phyloP scores from a whole-genome alignment of 1,140 invertebrate species.

The Penaeus indicus region DNA sequence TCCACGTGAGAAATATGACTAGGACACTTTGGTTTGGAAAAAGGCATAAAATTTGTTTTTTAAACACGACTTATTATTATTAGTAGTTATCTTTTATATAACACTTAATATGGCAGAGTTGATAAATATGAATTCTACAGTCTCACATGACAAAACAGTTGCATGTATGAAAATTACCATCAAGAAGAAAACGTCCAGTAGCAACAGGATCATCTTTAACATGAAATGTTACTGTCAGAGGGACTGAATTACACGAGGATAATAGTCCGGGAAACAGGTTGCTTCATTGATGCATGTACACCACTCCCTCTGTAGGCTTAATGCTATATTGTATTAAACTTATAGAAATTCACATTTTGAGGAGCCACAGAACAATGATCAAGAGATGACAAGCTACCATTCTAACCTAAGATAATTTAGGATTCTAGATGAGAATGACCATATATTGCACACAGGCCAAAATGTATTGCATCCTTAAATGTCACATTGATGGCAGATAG shows the following conservation, averaged over 20 bases:
- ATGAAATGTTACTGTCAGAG: conserved; percentile 57
- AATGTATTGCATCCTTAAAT: conserved; percentile 63
- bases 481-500: conserved; percentile 62
- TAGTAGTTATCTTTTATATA: conserved; percentile 64
- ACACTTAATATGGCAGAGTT: conserved; percentile 65
- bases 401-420: conserved; percentile 63
- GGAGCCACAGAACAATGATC: conserved; percentile 64
- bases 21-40: conserved; percentile 65
- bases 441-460: conserved; percentile 64
- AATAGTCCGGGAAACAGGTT: conserved; percentile 55
- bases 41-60: conserved; percentile 64
- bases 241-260: conserved; percentile 63
- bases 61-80: conserved; percentile 61
- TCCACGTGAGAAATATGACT: conserved; percentile 62
- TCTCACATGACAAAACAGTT: conserved; percentile 64
- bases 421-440: conserved; percentile 62
- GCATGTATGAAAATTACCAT: conserved; percentile 65
- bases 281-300: conserved; percentile 56
- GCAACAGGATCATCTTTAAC: conserved; percentile 62
- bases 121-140: conserved; percentile 63
- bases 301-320: conserved; percentile 63
- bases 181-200: conserved; percentile 62
- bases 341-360: conserved; percentile 60
- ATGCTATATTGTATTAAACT: conserved; percentile 58
- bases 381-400: conserved; percentile 63